These are phyloP conservation scores for Lagorchestes hirsutus DNA, from an alignment of 2,797 vertebrate species.

Conservation along the genomic window DNA sequence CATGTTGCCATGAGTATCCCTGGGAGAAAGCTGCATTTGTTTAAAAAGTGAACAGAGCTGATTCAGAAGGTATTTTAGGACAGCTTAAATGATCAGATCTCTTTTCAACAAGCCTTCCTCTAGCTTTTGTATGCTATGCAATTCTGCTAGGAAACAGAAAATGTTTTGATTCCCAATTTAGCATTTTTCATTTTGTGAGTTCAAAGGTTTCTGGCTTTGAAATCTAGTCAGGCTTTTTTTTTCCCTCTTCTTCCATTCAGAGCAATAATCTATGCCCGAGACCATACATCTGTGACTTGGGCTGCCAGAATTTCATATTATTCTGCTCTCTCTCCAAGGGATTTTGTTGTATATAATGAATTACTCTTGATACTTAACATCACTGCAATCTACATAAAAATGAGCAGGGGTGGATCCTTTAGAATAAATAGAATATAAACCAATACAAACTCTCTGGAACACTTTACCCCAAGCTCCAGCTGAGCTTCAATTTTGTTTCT, in stretches of 20 bases:
- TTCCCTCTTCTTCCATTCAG: not conserved
- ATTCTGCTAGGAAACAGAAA: conserved; percentile 76
- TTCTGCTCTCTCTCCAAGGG: conserved; percentile 61
- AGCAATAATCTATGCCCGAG: not conserved
- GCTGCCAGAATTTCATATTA: conserved; percentile 57
- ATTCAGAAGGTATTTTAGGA: conserved; percentile 65
- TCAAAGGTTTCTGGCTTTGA: conserved; percentile 69
- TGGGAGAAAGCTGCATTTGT: conserved; percentile 67
- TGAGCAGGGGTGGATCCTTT: conserved; percentile 11
- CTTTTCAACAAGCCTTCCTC: conserved; percentile 66
- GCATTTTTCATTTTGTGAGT: conserved; percentile 66
- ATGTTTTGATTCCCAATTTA: conserved; percentile 77
- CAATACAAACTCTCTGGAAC: conserved; percentile 34
- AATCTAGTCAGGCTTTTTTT: conserved; percentile 65
- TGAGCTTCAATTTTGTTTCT: conserved; percentile 44
- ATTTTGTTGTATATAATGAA: conserved; percentile 67
- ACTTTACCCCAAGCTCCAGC: not conserved
- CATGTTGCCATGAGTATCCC: conserved; percentile 76
- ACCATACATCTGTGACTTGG: conserved; percentile 2
- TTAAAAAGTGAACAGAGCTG: conserved; percentile 68
- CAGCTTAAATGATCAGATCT: conserved; percentile 55
- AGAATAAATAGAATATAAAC: conserved; percentile 42
- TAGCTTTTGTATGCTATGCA: conserved; percentile 64
- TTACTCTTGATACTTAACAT: conserved; percentile 63
- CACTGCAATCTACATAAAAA: conserved; percentile 65